phyloP scores from a whole-genome alignment of 2,113 vertebrate species.

The Amphiprion percula region DNA sequence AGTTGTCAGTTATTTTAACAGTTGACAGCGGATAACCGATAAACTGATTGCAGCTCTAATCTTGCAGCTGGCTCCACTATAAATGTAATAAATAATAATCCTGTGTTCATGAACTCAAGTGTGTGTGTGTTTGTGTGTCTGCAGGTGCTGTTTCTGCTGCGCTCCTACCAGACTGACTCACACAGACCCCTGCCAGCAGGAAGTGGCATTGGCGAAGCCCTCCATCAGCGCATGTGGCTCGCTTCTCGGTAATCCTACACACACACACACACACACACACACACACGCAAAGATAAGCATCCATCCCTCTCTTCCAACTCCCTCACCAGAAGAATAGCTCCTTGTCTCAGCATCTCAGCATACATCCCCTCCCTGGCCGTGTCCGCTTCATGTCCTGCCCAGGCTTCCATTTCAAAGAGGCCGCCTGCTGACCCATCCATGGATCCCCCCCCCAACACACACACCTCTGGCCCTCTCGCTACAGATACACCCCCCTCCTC shows the following conservation, averaged over 20 bases:
- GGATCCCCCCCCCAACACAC: conserved; percentile 16
- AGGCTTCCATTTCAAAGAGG: conserved; percentile 81
- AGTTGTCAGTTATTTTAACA: no score
- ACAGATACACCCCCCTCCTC: conserved; percentile 12
- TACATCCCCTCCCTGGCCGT: conserved; percentile 51
- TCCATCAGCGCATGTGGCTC: conserved; percentile 91
- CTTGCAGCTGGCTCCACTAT: not conserved
- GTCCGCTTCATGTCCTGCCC: conserved; percentile 71
- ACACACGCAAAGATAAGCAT: conserved; percentile 62
- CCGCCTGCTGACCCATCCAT: conserved; percentile 56
- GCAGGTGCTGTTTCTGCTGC: conserved; percentile 92
- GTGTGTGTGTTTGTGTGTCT: conserved; percentile 50
- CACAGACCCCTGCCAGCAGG: conserved; percentile 84
- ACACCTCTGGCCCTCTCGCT: conserved; percentile 42
- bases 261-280: conserved; percentile 48
- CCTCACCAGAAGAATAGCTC: conserved; percentile 71
- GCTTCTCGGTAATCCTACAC: conserved; percentile 88
- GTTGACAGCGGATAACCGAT: no score
- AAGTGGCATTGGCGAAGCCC: conserved; percentile 82
- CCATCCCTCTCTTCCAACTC: conserved; percentile 37
- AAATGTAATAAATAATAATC: not conserved
- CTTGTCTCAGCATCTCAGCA: conserved; percentile 64
- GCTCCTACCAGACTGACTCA: conserved; percentile 89
- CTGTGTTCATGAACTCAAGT: not conserved
- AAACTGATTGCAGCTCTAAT: not conserved